Conservation (phyloP, 2,888 invertebrate genomes). For the Bugula neritina region DNA sequence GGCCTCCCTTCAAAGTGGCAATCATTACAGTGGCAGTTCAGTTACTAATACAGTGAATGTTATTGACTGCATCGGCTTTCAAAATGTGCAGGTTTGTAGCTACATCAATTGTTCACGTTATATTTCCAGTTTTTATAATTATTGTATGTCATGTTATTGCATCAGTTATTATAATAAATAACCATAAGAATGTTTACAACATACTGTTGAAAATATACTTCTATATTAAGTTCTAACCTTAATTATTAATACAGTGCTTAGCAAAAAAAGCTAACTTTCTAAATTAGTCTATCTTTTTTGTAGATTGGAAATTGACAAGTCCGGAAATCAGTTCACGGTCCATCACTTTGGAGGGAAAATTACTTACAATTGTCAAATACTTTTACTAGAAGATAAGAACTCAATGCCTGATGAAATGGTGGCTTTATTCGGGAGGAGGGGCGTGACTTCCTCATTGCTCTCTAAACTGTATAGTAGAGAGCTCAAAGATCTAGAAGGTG, state of each 20-base stretch:
- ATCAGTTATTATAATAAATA: no score
- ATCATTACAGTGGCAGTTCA: neutral
- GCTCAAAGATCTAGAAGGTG: constrained; percentile 70
- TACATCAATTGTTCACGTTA: no score
- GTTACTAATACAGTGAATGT: neutral
- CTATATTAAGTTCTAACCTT: no score
- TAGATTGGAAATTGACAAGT: neutral
- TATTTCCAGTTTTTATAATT: no score
- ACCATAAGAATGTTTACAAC: no score
- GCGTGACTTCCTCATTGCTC: constrained; percentile 92
- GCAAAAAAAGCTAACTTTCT: no score
- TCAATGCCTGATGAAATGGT: constrained; percentile 85
- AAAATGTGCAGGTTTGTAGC: constrained; percentile 16
- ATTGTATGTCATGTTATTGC: no score
- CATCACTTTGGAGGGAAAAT: constrained; percentile 78
- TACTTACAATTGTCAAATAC: constrained; percentile 80
- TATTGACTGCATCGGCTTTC: constrained; percentile 18
- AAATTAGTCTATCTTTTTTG: neutral
- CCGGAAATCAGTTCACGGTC: neutral
- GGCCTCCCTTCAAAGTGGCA: no score
- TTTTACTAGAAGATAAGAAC: constrained; percentile 85
- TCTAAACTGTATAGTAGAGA: constrained; percentile 91
- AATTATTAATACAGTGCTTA: no score
- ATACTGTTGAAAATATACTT: no score
- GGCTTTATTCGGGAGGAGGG: constrained; percentile 82